phyloP scores from a whole-genome alignment of 2,113 vertebrate genomes.

The Circaetus gallicus region DNA sequence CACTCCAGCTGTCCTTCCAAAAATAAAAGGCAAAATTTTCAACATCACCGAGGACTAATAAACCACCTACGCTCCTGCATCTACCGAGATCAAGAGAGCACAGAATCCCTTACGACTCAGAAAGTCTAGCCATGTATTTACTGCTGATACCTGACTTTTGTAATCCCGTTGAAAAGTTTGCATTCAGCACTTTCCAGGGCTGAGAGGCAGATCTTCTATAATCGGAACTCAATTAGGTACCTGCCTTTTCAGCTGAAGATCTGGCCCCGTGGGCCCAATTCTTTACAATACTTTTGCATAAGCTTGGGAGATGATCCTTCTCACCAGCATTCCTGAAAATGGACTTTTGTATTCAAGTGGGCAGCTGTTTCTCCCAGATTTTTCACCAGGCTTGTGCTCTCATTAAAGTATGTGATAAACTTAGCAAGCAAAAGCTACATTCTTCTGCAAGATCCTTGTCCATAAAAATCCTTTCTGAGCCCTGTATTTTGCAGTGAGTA shows the following conservation, averaged over 20 bases:
- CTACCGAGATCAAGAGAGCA: accelerated
- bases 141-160: neutral
- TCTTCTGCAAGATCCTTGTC: neutral
- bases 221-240: neutral
- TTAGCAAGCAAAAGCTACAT: neutral
- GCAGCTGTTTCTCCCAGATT: neutral
- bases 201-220: neutral
- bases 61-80: neutral
- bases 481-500: neutral
- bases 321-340: neutral
- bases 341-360: neutral
- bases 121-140: neutral
- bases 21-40: neutral
- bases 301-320: neutral
- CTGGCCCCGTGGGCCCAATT: neutral
- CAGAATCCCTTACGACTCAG: neutral
- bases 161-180: neutral
- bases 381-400: neutral
- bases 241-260: neutral
- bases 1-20: neutral
- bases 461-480: neutral
- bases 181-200: neutral
- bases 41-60: neutral
- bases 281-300: neutral
- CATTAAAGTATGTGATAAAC: neutral